Evolutionary conservation across 1,140 invertebrate genomes (phyloP).

Genomic region (Drosophila bipectinata): DNA sequence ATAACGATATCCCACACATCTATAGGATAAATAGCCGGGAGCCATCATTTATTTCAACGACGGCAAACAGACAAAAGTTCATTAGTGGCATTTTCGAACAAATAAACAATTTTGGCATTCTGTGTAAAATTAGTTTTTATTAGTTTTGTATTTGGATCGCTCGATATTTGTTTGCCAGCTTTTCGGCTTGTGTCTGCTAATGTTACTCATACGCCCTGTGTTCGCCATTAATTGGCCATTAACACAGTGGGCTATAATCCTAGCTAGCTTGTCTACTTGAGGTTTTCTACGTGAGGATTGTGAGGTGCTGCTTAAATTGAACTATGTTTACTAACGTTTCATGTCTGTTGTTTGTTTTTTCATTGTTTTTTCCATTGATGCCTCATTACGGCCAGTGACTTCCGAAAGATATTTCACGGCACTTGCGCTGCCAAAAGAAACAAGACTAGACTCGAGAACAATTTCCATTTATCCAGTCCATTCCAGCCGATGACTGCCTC

Average conservation of each 20-base stretch:
- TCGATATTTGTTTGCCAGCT: conserved; percentile 50
- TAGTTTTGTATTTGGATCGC: conserved; percentile 54
- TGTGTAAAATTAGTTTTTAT: conserved; percentile 73
- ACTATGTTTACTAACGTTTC: conserved; percentile 22
- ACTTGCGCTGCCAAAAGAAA: conserved; percentile 34
- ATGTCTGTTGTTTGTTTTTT: conserved; percentile 16
- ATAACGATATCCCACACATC: conserved; percentile 5
- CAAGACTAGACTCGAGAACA: conserved; percentile 32
- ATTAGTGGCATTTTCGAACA: conserved; percentile 60
- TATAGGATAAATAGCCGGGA: conserved; percentile 11
- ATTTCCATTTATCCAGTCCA: conserved; percentile 25
- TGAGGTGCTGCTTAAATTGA: conserved; percentile 17
- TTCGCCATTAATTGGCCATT: conserved; percentile 30
- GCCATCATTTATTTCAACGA: conserved; percentile 26
- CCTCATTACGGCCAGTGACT: conserved; percentile 1
- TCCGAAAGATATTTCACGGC: conserved; percentile 3
- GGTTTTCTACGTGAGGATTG: conserved; percentile 2
- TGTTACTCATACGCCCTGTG: conserved; percentile 35
- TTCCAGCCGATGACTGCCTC: conserved; percentile 1
- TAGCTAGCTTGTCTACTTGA: conserved; percentile 12
- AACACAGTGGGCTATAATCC: conserved; percentile 15
- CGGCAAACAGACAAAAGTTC: conserved; percentile 47
- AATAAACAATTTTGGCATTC: conserved; percentile 71
- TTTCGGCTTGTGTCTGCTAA: conserved; percentile 38
- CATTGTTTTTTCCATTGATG: conserved; percentile 6